phyloP scores from a whole-genome alignment of 2,797 vertebrate genomes.

The Mus caroli region DNA sequence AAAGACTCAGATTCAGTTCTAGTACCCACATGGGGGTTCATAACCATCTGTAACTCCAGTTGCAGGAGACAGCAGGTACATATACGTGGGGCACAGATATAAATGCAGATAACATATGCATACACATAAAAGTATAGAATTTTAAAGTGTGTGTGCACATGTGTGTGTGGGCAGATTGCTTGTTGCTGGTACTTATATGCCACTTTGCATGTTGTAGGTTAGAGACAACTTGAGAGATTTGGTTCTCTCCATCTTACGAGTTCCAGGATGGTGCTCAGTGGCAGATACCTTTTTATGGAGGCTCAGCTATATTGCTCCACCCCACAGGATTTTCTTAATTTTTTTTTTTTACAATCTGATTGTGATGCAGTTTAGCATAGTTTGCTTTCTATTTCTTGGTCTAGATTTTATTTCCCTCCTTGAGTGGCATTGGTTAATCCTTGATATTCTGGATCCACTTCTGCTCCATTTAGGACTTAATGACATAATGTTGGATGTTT shows the following conservation, averaged over 20 bases:
- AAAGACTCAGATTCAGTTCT: background rate
- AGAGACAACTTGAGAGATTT: background rate
- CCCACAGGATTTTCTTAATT: constrained; percentile 32
- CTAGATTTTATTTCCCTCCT: constrained; percentile 40
- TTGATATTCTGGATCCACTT: background rate
- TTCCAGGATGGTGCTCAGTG: background rate
- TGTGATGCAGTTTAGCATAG: background rate
- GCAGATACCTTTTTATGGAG: background rate
- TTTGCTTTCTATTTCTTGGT: constrained; percentile 42
- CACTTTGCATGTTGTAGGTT: background rate
- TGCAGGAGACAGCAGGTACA: background rate
- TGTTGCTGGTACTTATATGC: background rate
- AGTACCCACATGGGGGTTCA: background rate
- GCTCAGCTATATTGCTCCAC: background rate
- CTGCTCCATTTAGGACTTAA: background rate
- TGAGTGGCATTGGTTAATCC: constrained; percentile 55
- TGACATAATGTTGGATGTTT: background rate
- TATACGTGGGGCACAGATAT: background rate
- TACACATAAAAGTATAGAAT: background rate
- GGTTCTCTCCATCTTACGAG: background rate
- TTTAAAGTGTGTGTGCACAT: background rate
- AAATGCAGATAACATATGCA: background rate
- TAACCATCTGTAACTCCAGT: background rate
- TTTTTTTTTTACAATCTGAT: constrained; percentile 22
- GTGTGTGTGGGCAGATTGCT: background rate